phyloP scores from a whole-genome alignment of 2,797 vertebrate species.

The Enteromius unitaeniatus region DNA sequence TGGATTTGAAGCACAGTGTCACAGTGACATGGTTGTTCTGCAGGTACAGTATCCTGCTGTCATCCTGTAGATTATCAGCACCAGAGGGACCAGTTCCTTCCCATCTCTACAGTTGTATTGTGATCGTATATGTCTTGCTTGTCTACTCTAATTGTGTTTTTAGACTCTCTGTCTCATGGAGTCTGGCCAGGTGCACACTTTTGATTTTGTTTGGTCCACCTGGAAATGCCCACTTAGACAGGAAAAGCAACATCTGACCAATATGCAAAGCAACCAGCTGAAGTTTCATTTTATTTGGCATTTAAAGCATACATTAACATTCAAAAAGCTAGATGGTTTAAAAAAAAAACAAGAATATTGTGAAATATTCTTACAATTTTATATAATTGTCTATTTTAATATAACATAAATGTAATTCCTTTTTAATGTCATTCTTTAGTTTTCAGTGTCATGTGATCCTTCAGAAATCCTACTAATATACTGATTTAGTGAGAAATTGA shows the following conservation, averaged over 20 bases:
- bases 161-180: background rate
- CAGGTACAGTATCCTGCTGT: constrained; percentile 25
- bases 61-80: constrained; percentile 43
- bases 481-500: too few relatives aligned
- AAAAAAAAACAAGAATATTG: too few relatives aligned
- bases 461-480: too few relatives aligned
- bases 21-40: constrained; percentile 28
- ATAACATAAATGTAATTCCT: too few relatives aligned
- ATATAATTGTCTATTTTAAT: too few relatives aligned
- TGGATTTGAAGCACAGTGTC: constrained; percentile 34
- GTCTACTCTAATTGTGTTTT: background rate
- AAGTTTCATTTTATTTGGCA: background rate
- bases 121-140: background rate
- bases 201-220: background rate
- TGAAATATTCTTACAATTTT: too few relatives aligned
- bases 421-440: too few relatives aligned
- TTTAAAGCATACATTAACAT: background rate
- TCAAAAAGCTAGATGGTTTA: background rate
- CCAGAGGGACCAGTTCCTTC: constrained; percentile 12
- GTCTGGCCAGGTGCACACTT: constrained; percentile 3
- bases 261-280: background rate
- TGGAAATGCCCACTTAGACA: background rate
- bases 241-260: background rate
- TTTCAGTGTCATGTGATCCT: too few relatives aligned
- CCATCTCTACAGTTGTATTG: background rate